Percentiles rank a stretch among this genome's conserved stretches.
Evolutionary conservation across 2,113 vertebrate species (phyloP).

Genomic region (Peucedramus taeniatus): DNA sequence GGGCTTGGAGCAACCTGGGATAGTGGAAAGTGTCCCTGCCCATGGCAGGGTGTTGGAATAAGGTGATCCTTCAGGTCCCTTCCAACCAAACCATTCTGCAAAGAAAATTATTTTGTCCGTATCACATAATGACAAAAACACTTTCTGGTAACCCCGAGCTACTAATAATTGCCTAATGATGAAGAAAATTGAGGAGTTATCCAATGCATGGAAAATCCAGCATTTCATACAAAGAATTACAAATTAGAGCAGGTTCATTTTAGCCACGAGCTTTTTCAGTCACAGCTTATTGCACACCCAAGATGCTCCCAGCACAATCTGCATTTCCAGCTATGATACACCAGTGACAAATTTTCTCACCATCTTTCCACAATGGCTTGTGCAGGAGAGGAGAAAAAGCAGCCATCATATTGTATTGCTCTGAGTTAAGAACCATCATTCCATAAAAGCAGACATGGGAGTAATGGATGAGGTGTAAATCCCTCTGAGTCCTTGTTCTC

Average conservation of each 20-base stretch:
- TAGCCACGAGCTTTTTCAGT: neutral
- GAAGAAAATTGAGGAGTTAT: neutral
- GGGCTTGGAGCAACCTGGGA: neutral
- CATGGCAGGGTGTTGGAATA: neutral
- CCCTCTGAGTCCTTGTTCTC: rapidly evolving
- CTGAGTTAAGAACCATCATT: neutral
- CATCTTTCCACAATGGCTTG: neutral
- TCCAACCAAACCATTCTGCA: neutral
- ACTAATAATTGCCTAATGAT: neutral
- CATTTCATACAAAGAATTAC: neutral
- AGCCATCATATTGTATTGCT: neutral
- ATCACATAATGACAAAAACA: neutral
- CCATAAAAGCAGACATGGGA: neutral
- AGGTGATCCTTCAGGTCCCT: neutral
- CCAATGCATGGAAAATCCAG: neutral
- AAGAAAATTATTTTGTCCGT: rapidly evolving
- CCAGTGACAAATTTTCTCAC: neutral
- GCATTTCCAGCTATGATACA: neutral
- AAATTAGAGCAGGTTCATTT: neutral
- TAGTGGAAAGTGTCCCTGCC: neutral
- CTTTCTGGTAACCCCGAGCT: neutral
- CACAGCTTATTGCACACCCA: neutral
- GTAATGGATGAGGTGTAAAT: neutral
- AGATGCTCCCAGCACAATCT: neutral
- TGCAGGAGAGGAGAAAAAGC: neutral